Conservation (phyloP, 2,113 vertebrate species). For the Sterna hirundo region DNA sequence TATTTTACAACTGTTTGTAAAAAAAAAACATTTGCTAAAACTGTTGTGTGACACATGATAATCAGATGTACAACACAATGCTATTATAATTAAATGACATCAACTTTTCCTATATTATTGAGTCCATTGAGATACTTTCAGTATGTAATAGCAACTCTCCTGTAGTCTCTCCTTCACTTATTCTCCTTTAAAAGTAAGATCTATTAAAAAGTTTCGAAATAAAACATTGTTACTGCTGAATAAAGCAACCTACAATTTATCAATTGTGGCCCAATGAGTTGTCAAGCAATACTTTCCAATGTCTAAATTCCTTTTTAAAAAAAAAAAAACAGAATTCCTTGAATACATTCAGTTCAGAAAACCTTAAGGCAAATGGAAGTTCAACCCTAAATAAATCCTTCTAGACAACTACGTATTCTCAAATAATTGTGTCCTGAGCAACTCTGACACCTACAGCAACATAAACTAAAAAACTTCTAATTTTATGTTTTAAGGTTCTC, state of each 20-base stretch:
- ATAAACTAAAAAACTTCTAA: neutral
- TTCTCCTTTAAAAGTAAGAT: neutral
- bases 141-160: neutral
- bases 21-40: constrained; percentile 24
- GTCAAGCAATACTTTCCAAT: neutral
- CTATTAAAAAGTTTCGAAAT: neutral
- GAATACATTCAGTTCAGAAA: neutral
- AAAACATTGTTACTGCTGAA: neutral
- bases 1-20: constrained; percentile 38
- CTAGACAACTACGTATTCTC: neutral
- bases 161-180: neutral
- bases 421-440: neutral
- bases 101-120: neutral
- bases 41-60: neutral
- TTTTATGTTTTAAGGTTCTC: neutral
- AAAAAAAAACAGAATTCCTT: neutral
- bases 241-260: neutral
- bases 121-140: neutral
- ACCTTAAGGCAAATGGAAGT: neutral
- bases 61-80: constrained; percentile 11
- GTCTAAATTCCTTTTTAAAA: neutral
- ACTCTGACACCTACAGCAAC: neutral
- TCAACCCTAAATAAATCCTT: neutral
- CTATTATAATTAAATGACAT: neutral
- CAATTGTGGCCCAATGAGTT: neutral